These are phyloP conservation scores for Leptopilina syphax DNA, from an alignment of 2,888 invertebrate genomes.

Conservation along the genomic window DNA sequence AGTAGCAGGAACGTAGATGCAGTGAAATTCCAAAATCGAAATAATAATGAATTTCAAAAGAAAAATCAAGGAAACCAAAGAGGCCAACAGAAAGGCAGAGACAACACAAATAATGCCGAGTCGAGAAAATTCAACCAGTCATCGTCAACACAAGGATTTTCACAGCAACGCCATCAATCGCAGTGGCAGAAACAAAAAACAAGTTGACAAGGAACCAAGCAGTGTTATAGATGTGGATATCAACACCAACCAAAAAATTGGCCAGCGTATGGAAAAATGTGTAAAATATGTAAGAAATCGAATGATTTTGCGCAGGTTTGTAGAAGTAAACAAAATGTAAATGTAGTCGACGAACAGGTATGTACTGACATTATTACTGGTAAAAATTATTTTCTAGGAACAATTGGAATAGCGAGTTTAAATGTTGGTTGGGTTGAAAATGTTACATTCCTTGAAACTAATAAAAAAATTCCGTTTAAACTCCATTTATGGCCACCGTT, in stretches of 20 bases:
- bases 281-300: slow-evolving; percentile 44
- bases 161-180: not conserved
- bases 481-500: too few relatives aligned
- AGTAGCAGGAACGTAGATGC: slow-evolving; percentile 31
- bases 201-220: not conserved
- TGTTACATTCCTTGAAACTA: not conserved
- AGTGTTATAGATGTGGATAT: slow-evolving; percentile 50
- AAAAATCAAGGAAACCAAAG: not conserved
- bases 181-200: slow-evolving; percentile 16
- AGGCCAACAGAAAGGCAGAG: not conserved
- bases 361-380: not conserved
- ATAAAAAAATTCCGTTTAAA: slow-evolving; percentile 41
- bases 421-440: not conserved
- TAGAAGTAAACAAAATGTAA: slow-evolving; percentile 23
- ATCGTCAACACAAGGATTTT: not conserved
- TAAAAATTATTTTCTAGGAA: slow-evolving; percentile 12
- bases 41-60: not conserved
- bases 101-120: not conserved
- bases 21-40: slow-evolving; percentile 27
- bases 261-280: slow-evolving; percentile 49
- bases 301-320: slow-evolving; percentile 45
- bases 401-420: not conserved
- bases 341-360: slow-evolving; percentile 11
- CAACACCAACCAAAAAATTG: slow-evolving; percentile 43
- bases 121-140: not conserved